Evolutionary conservation across 1,140 invertebrate genomes (phyloP), one percentile per base, ranked within the genome.

Genomic region (Neodiprion virginianus): DNA sequence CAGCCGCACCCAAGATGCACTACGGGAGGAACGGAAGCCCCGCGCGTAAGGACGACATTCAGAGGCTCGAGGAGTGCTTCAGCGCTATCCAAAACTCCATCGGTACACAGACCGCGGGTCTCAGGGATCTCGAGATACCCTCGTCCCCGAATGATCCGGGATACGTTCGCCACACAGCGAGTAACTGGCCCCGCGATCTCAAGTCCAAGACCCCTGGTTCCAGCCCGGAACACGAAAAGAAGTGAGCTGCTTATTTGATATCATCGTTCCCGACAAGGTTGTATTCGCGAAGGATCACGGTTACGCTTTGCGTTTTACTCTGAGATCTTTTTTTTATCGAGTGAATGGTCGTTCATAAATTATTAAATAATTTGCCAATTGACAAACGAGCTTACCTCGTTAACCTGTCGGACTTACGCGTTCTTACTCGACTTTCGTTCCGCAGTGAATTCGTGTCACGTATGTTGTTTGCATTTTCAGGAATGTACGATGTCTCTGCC

Each of bases 111-210:
- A 86, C 84, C 0, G 78, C 76, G 28, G 53, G 28, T 17, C 75
- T 23, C 85, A 70, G 74, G 53, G 81, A 75, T 8, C 11, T 61
- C n/a, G 53, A 17, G 0, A 14, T 87, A 88, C 72, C 92, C 83
- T 92, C 91, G 0, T 91, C 91, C 12, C 92, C 92, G 0, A 91
- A 89, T 0, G 92, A 94, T 80, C 92, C 92, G 0, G 93, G 93
- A 61, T 94, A 91, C 75, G 93, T 94, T 0, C 91, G 92, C 81
- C 93, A 93, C 76, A 91, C 92, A 11, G 92, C 91, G 2, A 91
- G 90, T 76, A 90, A 91, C 74, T 94, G 93, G 92, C 91, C 91
- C 2, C 89, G 91, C 47, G 87, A 88, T 21, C 71, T 75, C 47
- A 87, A 84, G 53, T 83, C 87, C 75, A 89, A 90, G 77, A 92